Evolutionary conservation across 2,113 vertebrate species (phyloP), one percentile per base, ranked within the genome.

Genomic region (Percopsis transmontana): DNA sequence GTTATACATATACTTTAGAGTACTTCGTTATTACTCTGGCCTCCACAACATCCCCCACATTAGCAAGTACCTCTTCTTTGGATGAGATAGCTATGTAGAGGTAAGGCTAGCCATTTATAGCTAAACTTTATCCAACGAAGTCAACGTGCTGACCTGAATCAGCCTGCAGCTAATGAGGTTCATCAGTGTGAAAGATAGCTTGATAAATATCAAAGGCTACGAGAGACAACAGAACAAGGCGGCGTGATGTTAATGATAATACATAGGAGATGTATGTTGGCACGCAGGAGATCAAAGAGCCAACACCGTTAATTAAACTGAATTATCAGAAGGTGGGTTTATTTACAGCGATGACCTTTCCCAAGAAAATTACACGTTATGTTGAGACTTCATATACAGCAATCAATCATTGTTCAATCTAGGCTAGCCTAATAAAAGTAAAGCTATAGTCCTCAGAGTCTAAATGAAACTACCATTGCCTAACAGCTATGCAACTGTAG

Each of bases 61-160:
- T 44, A 62, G 12, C n/a, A n/a, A 33, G 27, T 33, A 33, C 27
- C 27, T 6, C 42, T 16, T 12, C 54, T 47, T 44, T 33, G 70
- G 55, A 62, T n/a, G 12, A 58, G 58, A 45, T 19, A 24, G 38
- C 58, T 19, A 55, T 61, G 3, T 5, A 52, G 38, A 0, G 24
- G 62, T 56, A 53, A 68, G 56, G 54, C 59, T 53, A 23, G 60
- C 60, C 76, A 73, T 74, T 80, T 76, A 77, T 81, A 77, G 58
- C 21, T 1, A 23, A 78, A 51, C 67, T 68, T 42, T 12, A 40
- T 58, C 66, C 51, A 81, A 80, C 85, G 62, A 82, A 70, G 56
- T 76, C 74, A 79, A 63, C 65, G 66, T 62, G 62, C 75, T 62
- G 74, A 59, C 41, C 63, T 74, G 72, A 74, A 77, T 72, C 48